Base-by-base conservation (phyloP, 2,888 invertebrate species). In the Sphinx pinastri region DNA sequence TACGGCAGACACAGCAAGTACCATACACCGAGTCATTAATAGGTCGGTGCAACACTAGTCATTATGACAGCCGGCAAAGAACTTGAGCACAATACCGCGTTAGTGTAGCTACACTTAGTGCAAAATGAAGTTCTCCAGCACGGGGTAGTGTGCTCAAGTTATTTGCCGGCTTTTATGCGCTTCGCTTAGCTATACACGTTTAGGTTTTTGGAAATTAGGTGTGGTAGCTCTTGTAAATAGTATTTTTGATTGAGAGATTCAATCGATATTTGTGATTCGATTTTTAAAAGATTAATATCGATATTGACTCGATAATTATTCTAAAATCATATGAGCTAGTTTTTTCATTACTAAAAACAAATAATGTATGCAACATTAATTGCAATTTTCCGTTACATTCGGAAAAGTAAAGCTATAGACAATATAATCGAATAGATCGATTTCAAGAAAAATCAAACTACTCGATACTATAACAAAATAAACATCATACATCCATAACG, bases 1-100 rank as follows among this genome's bases (percentile, higher is more conserved):
- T 0, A 76, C 94, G 73, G 94, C 94, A 0, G 87, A 95, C 55
- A 93, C 93, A 5, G 93, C 94, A 0, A 94, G 94, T 68, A 95
- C 95, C 78, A 95, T 96, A 77, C 95, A 96, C 81, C 93, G 94
- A 77, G 93, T 95, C 54, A 95, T 96, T 51, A 95, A 96, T 85
- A 95, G 95, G 96, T 96, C 77, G 76, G 84, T 81, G 49, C 6
- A n/a, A 13, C 63, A 49, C 60, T 59, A 45, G n/a, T 7, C 38
- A 25, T 25, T 2, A 38, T 38, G 38, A 38, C 8, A 38, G 8
- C 6, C 38, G 5, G 8, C 38, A 38, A 5, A 38, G 2, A 38
- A 38, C 38, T 38, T 38, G 38, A 38, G 38, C 38, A 38, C 38
- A 38, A 1, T 38, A 38, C 4, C 38, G 25, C 25, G 25, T 25